Base-by-base conservation (phyloP, 2,797 vertebrate species). In the Tangara arthus region DNA sequence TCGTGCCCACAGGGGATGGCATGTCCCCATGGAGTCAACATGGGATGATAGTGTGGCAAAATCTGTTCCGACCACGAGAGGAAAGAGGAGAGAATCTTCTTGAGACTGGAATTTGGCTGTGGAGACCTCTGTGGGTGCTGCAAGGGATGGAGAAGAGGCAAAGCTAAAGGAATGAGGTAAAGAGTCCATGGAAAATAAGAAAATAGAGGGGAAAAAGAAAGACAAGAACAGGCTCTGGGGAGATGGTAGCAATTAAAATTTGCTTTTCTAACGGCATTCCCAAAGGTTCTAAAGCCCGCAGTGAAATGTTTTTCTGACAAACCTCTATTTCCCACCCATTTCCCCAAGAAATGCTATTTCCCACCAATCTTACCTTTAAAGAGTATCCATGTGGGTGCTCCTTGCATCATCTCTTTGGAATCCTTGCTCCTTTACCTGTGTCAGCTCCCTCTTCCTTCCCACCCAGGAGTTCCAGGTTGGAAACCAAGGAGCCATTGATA, bases 1-100 rank as follows among this genome's bases (percentile, higher is more conserved):
- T 41, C 2, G 0, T 39, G 14, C 39, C 49, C 41, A 34, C 12
- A 4, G 0, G 1, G 22, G 19, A 18, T 28, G 59, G 6, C 4
- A 3, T 23, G 27, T 60, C 28, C 26, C 49, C 11, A 3, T 6
- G 26, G 59, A 53, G 34, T 60, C 28, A 56, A 41, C 34, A 12
- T 9, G 59, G 27, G 24, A 57, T 65, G 50, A 30, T 15, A 35
- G 1, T 0, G 0, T 8, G 32, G 12, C 41, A 72, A 85, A 63
- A 70, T 55, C 27, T 55, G n/a, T 23, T 37, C 50, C 35, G 61
- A 0, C 10, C 34, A 30, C 22, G 34, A 61, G 32, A 55, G 12
- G 39, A 66, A 50, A 7, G 39, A 64, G 55, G 82, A 63, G 55
- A 79, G 18, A 28, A 80, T 32, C 26, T 11, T 2, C 16, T 30